Evolutionary conservation across 1,140 invertebrate genomes (phyloP).

Genomic region (Hylyphantes graminicola): DNA sequence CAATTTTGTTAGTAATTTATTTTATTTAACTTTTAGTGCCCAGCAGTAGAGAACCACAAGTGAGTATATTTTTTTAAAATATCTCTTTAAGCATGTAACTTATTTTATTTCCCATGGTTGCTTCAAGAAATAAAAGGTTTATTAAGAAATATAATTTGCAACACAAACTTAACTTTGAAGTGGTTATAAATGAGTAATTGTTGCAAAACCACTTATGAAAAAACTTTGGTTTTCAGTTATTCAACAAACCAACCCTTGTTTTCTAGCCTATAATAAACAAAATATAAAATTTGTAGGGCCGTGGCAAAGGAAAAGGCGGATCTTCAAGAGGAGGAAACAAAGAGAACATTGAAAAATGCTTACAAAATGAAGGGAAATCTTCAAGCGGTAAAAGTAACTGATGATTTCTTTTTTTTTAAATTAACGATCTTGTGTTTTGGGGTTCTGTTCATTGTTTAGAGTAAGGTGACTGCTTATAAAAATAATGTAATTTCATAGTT

Average conservation of each 20-base stretch:
- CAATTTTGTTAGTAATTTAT: no score
- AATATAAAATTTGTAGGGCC: conserved; percentile 20
- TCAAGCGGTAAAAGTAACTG: conserved; percentile 39
- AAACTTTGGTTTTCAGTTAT: no score
- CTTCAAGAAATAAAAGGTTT: background rate
- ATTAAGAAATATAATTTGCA: no score
- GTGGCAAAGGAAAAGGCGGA: conserved; percentile 36
- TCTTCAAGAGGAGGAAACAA: conserved; percentile 42
- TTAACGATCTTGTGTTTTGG: background rate
- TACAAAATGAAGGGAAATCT: conserved; percentile 30
- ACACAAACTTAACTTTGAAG: no score
- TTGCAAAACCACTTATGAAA: no score
- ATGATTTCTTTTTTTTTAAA: background rate
- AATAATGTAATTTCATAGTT: no score
- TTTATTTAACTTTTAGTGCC: conserved; percentile 37
- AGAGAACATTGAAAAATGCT: conserved; percentile 57
- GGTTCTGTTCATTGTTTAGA: background rate
- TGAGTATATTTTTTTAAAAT: conserved; percentile 10
- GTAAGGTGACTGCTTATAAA: no score
- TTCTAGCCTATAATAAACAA: background rate
- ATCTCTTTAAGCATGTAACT: background rate
- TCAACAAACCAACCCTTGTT: no score
- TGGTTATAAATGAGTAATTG: no score
- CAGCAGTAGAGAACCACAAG: conserved; percentile 40
- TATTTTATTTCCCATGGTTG: no score